Base-by-base conservation (phyloP, 2,888 invertebrate genomes). In the Pycnomerus fuliginosus region DNA sequence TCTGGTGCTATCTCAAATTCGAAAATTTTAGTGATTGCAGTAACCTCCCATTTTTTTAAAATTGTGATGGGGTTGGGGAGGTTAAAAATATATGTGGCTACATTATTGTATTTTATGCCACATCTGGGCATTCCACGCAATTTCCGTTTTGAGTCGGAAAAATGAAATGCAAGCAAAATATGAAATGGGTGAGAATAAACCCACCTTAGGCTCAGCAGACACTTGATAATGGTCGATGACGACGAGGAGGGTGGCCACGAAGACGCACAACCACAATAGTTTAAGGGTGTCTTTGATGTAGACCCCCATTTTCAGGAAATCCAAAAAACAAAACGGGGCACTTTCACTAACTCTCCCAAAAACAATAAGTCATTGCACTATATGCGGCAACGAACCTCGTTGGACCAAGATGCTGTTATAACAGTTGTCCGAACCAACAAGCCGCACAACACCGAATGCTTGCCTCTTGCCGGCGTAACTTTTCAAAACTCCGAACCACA, bases 201-300 rank as follows among this genome's bases (percentile, higher is more conserved):
- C 22, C 42, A 46, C 48, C 42, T 39, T 48, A 45, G 52, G 50
- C 52, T 56, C 54, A 33, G 58, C 58, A 31, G 50, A 53, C 48
- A 56, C 58, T 41, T 52, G 56, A 54, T 48, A 13, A 34, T 39
- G 44, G 45, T 50, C 45, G 34, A 50, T 16, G 27, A 48, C 24
- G 27, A 37, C 41, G 34, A 56, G 45, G 43, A 55, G 38, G 36
- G 44, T 46, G 28, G 43, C 49, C 44, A 46, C 43, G 44, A 52
- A 36, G 52, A 53, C 28, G 49, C 52, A 53, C 34, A 55, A 49
- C 50, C 53, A 52, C 48, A 50, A 30, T 41, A 53, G 53, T 53
- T 47, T 56, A 34, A 50, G 51, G 48, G 48, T 50, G 49, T 45
- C 47, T 44, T 37, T 50, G 37, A 40, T 33, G 43, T 44, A 48